Evolutionary conservation across 2,113 vertebrate genomes (phyloP), one percentile per base, ranked within the genome.

Genomic region (Hydropotes inermis): DNA sequence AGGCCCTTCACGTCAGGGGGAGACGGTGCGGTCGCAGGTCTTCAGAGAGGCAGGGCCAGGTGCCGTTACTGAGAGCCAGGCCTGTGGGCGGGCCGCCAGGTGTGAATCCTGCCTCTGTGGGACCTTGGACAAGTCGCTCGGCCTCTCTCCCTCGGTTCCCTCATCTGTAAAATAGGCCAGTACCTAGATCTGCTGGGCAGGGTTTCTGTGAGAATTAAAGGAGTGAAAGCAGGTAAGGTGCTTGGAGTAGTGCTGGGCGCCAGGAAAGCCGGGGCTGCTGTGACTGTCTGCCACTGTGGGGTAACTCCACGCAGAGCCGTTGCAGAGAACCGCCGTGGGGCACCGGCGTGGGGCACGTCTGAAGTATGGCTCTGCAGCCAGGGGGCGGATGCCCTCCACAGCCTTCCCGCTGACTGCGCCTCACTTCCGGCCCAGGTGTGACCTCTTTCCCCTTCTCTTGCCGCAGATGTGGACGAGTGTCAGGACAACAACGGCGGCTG

Each of bases 401-500:
- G 19, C 64, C 61, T 4, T 0, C 86, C 14, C 47, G 2, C 50
- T 1, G 12, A 2, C 36, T 30, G 0, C 19, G 2, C 55, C 57
- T 2, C 8, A 0, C 61, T 2, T 17, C 28, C 2, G 76, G 85
- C 54, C 79, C 92, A 21, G 21, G 2, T 14, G 19, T 92, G 52
- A 98, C 6, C 6, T 25, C 57, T 4, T 13, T 70, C 78, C 88
- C 6, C 67, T 83, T 85, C 16, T 94, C 47, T 93, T n/a, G 90
- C 97, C 45, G 7, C 98, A 99, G 99, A 99, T 94, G 99, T 99
- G 98, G 99, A 99, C 3, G 99, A 99, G 96, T 99, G 99, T 97
- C 97, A 98, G 97, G 99, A 99, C 99, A 99, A 99, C 99, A 99
- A 99, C 1, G 99, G 99, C 0, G 99, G 99, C 76, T 99, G 99